A percentile compares a stretch with the other conserved stretches of the same genome.
Conservation (phyloP, 1,140 invertebrate species). For the Hylaeus volcanicus region DNA sequence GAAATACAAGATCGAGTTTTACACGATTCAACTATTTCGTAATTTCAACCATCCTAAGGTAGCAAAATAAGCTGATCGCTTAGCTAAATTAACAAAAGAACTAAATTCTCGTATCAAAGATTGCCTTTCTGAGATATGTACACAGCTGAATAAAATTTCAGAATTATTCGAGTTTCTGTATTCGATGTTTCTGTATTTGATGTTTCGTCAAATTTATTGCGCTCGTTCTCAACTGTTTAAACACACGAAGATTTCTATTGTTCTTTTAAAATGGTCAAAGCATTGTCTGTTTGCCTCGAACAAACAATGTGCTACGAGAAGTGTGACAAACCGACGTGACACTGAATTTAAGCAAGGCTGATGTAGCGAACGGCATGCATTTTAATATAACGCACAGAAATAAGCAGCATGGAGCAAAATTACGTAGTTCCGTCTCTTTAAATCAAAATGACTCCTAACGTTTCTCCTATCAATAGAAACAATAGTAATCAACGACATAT, state of each 20-base stretch:
- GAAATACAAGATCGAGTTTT: background rate
- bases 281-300: background rate
- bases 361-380: conserved; percentile 3
- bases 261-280: background rate
- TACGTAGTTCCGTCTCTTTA: background rate
- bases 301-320: background rate
- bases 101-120: background rate
- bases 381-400: background rate
- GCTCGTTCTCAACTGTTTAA: background rate
- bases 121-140: background rate
- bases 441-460: too few relatives aligned
- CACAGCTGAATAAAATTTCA: background rate
- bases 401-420: background rate
- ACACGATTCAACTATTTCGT: background rate
- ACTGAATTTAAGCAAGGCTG: too few relatives aligned
- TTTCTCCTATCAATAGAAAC: too few relatives aligned
- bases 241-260: background rate
- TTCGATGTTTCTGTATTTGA: too few relatives aligned
- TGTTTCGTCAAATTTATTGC: too few relatives aligned
- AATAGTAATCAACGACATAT: too few relatives aligned
- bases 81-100: background rate
- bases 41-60: background rate
- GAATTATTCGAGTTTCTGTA: background rate
- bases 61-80: too few relatives aligned
- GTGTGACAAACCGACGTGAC: background rate